A percentile compares a stretch with the other conserved stretches of the same genome.
Evolutionary conservation across 2,888 invertebrate species (phyloP).

Genomic region (Xanthorhoe spadicearia): DNA sequence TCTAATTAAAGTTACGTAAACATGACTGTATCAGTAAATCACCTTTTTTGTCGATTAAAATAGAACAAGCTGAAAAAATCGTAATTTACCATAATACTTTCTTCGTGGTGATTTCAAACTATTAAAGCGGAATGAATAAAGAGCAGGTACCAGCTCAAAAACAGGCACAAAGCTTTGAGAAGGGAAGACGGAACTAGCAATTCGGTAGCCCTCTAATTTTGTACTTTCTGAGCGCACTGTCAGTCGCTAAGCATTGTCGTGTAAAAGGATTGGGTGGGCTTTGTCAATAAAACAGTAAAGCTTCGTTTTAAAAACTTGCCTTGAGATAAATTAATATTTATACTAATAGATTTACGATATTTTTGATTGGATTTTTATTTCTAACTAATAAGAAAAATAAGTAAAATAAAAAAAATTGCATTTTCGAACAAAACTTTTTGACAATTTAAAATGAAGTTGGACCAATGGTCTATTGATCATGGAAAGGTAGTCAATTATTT

Average conservation of each 20-base stretch:
- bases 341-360: background rate
- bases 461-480: too few relatives aligned
- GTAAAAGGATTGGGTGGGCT: conserved; percentile 6
- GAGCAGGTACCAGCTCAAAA: conserved; percentile 61
- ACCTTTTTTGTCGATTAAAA: too few relatives aligned
- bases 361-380: too few relatives aligned
- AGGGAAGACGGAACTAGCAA: conserved; percentile 53
- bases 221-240: conserved; percentile 59
- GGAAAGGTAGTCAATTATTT: too few relatives aligned
- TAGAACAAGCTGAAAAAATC: too few relatives aligned
- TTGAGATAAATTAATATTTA: background rate
- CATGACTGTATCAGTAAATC: too few relatives aligned
- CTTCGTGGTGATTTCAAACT: background rate
- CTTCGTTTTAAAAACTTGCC: background rate
- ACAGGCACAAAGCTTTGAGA: conserved; percentile 68
- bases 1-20: too few relatives aligned
- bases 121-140: conserved; percentile 39
- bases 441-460: too few relatives aligned
- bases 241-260: conserved; percentile 4
- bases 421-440: too few relatives aligned
- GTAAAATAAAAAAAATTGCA: too few relatives aligned
- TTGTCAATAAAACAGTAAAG: conserved; percentile 13
- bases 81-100: background rate
- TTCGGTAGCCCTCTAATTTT: conserved; percentile 68
- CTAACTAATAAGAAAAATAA: too few relatives aligned